These are phyloP conservation scores for Chionis minor DNA, from an alignment of 2,113 vertebrate species.

Conservation along the genomic window DNA sequence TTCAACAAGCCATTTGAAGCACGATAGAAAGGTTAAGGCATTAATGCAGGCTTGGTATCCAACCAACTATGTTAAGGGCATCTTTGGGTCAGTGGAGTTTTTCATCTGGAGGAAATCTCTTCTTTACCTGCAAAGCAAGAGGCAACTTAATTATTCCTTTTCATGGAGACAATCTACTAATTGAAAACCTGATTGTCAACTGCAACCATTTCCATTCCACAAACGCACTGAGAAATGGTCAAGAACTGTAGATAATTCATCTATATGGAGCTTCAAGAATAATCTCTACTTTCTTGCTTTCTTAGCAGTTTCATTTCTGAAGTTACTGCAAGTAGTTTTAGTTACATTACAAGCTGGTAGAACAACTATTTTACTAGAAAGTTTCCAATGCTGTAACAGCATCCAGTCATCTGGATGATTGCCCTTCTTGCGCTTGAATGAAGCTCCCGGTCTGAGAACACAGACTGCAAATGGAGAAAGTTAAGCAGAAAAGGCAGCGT, in stretches of 20 bases:
- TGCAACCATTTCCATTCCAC: background rate
- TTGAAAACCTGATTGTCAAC: background rate
- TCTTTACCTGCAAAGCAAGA: constrained; percentile 76
- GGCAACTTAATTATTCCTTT: constrained; percentile 45
- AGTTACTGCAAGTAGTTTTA: background rate
- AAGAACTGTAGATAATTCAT: background rate
- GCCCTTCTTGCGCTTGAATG: background rate
- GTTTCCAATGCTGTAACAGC: background rate
- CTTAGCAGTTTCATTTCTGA: background rate
- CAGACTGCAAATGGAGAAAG: background rate
- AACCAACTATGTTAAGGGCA: background rate
- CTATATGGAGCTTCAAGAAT: background rate
- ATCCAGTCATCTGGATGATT: background rate
- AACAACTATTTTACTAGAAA: background rate
- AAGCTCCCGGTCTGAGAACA: background rate
- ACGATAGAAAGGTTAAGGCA: constrained; percentile 56
- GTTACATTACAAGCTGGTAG: background rate
- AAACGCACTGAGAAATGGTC: background rate
- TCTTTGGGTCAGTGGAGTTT: constrained; percentile 45
- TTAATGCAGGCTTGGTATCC: constrained; percentile 55
- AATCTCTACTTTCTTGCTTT: background rate
- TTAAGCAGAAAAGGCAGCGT: fast-evolving
- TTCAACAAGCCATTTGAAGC: constrained; percentile 4
- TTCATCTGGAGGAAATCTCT: constrained; percentile 54
- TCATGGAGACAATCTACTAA: background rate